Base-by-base conservation (phyloP, 1,140 invertebrate genomes). In the Hyles vespertilio region DNA sequence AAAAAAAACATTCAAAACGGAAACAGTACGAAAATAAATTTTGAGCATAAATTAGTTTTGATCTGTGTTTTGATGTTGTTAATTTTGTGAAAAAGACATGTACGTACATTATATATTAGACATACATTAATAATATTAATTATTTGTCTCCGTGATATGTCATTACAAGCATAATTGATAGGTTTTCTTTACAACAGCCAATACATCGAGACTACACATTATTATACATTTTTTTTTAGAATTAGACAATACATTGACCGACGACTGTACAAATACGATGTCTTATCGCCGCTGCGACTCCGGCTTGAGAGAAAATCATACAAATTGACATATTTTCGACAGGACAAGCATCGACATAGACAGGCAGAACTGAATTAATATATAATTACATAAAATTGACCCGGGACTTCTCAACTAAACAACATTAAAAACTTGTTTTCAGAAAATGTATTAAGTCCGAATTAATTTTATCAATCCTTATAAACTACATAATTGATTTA, bases 91-190 rank as follows among this genome's bases (percentile, higher is more conserved):
- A 51, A 32, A 51, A 51, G 72, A 81, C 72, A 68, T 70, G 47
- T 49, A 53, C 4, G 22, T 49, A 51, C 34, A 32, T 5, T 12
- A 32, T 50, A 50, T 50, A 12, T 7, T 8, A 32, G 32, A 22
- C 12, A 12, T 8, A 32, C 2, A 32, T 6, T 34, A 51, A 11
- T 10, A 32, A 32, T 34, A 51, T 55, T 61, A 58, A 65, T 84
- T 85, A 85, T 85, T 87, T 87, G 79, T 87, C 84, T 69, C 61
- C 56, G 64, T 87, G 84, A 87, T 87, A 87, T 87, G 84, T 87
- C 4, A 40, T 56, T 64, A 59, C 50, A 66, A 66, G 59, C 63
- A 61, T 61, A 59, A 54, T 51, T 61, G 32, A 56, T 59, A 53
- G 6, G 12, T 55, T 45, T 45, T 7, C 45, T 55, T 55, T 43